These are phyloP conservation scores for Willowsia nigromaculata DNA, from an alignment of 2,888 invertebrate species.

Conservation along the genomic window DNA sequence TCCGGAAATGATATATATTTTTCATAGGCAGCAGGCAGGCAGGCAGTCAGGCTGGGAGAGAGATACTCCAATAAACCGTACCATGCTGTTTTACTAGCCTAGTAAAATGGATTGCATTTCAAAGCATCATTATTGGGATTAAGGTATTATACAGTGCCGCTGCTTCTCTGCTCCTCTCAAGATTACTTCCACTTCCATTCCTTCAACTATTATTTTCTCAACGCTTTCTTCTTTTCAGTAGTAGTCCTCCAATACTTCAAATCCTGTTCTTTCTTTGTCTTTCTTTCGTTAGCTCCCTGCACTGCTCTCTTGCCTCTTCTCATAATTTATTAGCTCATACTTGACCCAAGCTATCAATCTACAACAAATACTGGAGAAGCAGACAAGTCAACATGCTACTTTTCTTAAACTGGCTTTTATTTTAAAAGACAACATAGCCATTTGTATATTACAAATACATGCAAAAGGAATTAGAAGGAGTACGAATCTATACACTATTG, in stretches of 20 bases:
- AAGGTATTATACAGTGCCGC: constrained; percentile 55
- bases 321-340: constrained; percentile 65
- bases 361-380: constrained; percentile 17
- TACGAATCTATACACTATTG: too few relatives aligned
- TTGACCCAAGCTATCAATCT: constrained; percentile 69
- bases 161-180: constrained; percentile 14
- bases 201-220: constrained; percentile 32
- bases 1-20: constrained; percentile 36
- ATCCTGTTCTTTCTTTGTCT: constrained; percentile 39
- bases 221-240: background rate
- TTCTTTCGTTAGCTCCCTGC: background rate
- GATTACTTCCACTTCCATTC: constrained; percentile 47
- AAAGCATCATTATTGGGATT: constrained; percentile 69
- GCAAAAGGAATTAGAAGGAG: too few relatives aligned
- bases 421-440: too few relatives aligned
- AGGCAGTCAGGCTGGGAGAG: background rate
- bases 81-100: background rate
- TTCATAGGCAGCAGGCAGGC: too few relatives aligned
- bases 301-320: background rate
- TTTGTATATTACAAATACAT: too few relatives aligned
- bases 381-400: constrained; percentile 32
- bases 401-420: background rate
- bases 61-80: constrained; percentile 6
- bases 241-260: background rate
- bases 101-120: constrained; percentile 52